A percentile compares a stretch with the other conserved stretches of the same genome.
Conservation (phyloP, 2,888 invertebrate species). For the Troilus luridus region DNA sequence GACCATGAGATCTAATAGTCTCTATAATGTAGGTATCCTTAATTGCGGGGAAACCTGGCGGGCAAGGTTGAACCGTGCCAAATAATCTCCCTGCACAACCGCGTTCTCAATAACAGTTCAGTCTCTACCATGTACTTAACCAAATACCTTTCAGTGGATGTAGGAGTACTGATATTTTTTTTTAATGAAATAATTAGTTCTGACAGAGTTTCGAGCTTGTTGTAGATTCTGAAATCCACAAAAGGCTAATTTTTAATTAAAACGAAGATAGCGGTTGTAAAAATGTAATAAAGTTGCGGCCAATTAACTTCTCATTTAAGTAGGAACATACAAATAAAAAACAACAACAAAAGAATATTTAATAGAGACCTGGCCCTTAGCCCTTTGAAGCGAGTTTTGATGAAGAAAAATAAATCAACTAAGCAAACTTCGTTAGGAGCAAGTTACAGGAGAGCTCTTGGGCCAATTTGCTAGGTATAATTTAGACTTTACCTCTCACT, state of each 20-base stretch:
- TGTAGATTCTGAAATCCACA: too few relatives aligned
- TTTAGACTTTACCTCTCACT: background rate
- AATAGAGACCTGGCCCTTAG: background rate
- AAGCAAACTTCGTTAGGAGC: background rate
- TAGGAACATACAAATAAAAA: background rate
- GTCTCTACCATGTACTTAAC: too few relatives aligned
- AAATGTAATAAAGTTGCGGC: background rate
- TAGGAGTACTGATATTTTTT: too few relatives aligned
- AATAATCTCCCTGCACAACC: too few relatives aligned
- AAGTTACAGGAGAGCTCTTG: background rate
- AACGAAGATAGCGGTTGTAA: background rate
- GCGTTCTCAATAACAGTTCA: too few relatives aligned
- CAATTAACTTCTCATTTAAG: background rate
- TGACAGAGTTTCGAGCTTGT: too few relatives aligned
- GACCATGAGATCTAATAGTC: too few relatives aligned
- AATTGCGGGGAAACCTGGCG: too few relatives aligned
- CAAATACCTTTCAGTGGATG: too few relatives aligned
- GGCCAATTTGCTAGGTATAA: background rate
- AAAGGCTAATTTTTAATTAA: background rate
- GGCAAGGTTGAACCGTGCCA: too few relatives aligned
- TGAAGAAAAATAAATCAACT: conserved; percentile 1
- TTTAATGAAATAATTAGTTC: too few relatives aligned
- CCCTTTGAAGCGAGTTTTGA: conserved; percentile 3
- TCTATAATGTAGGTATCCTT: too few relatives aligned
- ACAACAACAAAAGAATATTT: background rate